Base-by-base conservation (phyloP, 2,888 invertebrate genomes). In the Hemistola chrysoprasaria region DNA sequence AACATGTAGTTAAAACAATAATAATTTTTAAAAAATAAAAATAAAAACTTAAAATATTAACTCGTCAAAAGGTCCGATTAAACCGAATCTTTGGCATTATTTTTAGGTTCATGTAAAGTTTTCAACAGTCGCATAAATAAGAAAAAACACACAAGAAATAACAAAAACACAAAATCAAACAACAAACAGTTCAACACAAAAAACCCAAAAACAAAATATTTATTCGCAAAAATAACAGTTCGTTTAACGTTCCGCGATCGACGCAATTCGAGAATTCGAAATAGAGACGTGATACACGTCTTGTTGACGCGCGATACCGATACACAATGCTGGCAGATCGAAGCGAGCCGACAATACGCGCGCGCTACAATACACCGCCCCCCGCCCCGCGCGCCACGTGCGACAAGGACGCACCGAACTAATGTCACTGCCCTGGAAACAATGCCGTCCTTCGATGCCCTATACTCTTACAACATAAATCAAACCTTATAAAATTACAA, bases 321-420 rank as follows among this genome's bases (percentile, higher is more conserved):
- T 74, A 84, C 86, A 88, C 88, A 88, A 88, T 88, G 87, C 86
- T 80, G 68, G 74, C 83, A 87, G 87, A 87, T 87, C 87, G 88
- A 88, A 87, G 81, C 77, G 72, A 57, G 67, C 75, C 82, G 80
- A 87, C 87, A 87, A 87, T 87, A 85, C 86, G 86, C 84, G 86
- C 86, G 84, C 83, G 82, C 83, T 83, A 87, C 87, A 87, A 88
- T 86, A 78, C 78, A 70, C 78, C 80, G 73, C 84, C 78, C 77
- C 76, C 77, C 85, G 73, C 82, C 71, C 73, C 70, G 62, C 76
- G 57, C 71, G 50, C 59, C 76, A 72, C 76, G 82, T 71, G 83
- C 77, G 87, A 87, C 82, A 87, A 78, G 86, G 87, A 87, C 85
- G 83, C 85, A 82, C 80, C 79, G 77, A 82, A 67, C 82, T 78